Percentiles rank a stretch among this genome's conserved stretches.
Evolutionary conservation across 2,797 vertebrate species (phyloP).

Genomic region (Chiloscyllium punctatum): DNA sequence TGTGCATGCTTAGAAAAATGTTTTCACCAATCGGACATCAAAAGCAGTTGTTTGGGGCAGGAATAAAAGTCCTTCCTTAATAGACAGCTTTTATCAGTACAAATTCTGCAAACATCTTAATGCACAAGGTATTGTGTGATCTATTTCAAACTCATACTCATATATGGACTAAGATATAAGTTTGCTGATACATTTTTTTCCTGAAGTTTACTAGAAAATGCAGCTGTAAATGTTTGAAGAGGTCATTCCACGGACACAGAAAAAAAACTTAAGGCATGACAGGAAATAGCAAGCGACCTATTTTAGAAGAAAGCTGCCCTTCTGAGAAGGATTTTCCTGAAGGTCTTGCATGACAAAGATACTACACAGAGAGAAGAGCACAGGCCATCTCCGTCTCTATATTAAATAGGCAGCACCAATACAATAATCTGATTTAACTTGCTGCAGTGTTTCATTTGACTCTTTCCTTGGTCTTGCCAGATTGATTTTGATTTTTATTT

Average conservation of each 20-base stretch:
- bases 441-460: conserved; percentile 56
- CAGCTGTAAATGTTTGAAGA: conserved; percentile 39
- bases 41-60: not conserved
- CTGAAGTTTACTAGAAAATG: conserved; percentile 5
- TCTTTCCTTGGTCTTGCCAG: conserved; percentile 46
- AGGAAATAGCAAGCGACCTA: conserved; percentile 54
- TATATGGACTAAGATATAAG: not conserved
- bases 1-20: not conserved
- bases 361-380: conserved; percentile 50
- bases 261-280: conserved; percentile 52
- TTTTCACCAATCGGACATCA: not conserved
- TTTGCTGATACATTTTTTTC: not conserved
- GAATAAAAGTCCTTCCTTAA: not conserved
- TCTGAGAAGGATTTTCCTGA: conserved; percentile 54
- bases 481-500: conserved; percentile 61
- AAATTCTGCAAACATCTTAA: not conserved
- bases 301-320: conserved; percentile 57
- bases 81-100: not conserved
- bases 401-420: conserved; percentile 37
- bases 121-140: not conserved
- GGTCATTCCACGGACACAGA: conserved; percentile 56
- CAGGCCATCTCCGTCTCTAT: conserved; percentile 24
- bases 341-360: conserved; percentile 61
- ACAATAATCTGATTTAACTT: not conserved
- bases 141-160: not conserved